Evolutionary conservation across 1,140 invertebrate genomes (phyloP).

Genomic region (Cotesia typhae): DNA sequence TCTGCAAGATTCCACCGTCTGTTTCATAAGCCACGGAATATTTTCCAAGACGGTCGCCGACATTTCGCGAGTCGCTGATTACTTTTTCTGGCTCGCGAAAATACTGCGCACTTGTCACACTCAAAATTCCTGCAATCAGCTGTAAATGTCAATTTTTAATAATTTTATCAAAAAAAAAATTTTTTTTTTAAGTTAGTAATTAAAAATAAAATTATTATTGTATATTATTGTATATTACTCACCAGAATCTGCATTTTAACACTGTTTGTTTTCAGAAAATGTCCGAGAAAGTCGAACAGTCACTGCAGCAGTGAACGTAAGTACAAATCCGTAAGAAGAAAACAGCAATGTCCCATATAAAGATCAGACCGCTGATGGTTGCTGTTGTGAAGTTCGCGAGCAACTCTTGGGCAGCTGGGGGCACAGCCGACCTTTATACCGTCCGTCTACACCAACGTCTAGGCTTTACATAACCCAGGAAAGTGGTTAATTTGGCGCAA

Average conservation of each 20-base stretch:
- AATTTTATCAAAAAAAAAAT: too few relatives aligned
- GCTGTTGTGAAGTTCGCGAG: slow-evolving; percentile 58
- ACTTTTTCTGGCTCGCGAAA: slow-evolving; percentile 61
- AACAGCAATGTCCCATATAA: slow-evolving; percentile 47
- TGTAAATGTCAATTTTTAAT: not conserved
- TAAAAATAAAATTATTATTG: not conserved
- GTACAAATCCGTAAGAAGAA: slow-evolving; percentile 14
- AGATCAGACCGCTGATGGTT: slow-evolving; percentile 52
- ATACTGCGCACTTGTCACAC: slow-evolving; percentile 46
- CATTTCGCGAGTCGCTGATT: slow-evolving; percentile 50
- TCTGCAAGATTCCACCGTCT: slow-evolving; percentile 64
- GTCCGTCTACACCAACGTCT: slow-evolving; percentile 47
- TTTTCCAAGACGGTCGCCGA: slow-evolving; percentile 58
- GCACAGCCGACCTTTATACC: slow-evolving; percentile 62
- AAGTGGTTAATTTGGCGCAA: slow-evolving; percentile 58
- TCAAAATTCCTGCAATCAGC: slow-evolving; percentile 16
- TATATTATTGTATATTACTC: too few relatives aligned
- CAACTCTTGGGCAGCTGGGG: slow-evolving; percentile 59
- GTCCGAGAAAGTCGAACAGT: slow-evolving; percentile 19
- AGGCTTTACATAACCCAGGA: slow-evolving; percentile 48
- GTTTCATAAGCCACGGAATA: slow-evolving; percentile 64
- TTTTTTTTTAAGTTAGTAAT: not conserved
- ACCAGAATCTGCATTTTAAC: too few relatives aligned
- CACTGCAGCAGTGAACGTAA: not conserved
- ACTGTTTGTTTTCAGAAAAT: not conserved